Conservation (phyloP, 2,888 invertebrate genomes). For the Trachelus iudaicus region DNA sequence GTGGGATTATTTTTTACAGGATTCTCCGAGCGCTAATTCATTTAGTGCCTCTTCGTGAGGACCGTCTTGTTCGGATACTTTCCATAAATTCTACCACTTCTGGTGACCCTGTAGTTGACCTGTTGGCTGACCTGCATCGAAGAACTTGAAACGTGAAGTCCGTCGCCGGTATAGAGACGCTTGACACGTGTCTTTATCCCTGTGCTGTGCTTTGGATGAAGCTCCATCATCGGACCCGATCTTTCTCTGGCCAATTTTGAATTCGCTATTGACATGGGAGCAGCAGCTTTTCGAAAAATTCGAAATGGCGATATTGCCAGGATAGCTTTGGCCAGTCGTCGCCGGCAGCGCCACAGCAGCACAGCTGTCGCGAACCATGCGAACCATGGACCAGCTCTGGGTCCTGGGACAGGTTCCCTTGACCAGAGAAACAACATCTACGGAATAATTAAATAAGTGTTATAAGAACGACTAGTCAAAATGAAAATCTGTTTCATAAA, state of each 20-base stretch:
- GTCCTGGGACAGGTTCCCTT: conserved; percentile 42
- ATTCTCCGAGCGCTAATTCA: neutral
- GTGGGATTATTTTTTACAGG: neutral
- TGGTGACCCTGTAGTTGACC: conserved; percentile 54
- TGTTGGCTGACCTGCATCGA: conserved; percentile 38
- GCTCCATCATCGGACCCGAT: conserved; percentile 18
- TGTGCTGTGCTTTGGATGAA: conserved; percentile 41
- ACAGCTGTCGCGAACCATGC: conserved; percentile 58
- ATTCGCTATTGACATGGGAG: neutral
- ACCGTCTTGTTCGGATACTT: conserved; percentile 50
- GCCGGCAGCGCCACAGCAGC: conserved; percentile 55
- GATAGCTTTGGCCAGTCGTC: conserved; percentile 47
- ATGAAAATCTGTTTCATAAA: neutral
- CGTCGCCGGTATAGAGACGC: conserved; percentile 53
- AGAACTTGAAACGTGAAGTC: conserved; percentile 42
- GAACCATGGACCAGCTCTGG: conserved; percentile 56
- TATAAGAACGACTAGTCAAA: neutral
- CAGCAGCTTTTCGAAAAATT: conserved; percentile 17
- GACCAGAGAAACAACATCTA: conserved; percentile 61
- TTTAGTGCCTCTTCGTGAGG: conserved; percentile 16
- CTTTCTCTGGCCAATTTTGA: neutral
- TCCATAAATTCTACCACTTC: conserved; percentile 61
- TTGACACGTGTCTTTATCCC: conserved; percentile 48
- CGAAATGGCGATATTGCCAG: conserved; percentile 49
- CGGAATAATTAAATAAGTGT: neutral